phyloP scores from a whole-genome alignment of 2,888 invertebrate species.

The Autographa pulchrina region DNA sequence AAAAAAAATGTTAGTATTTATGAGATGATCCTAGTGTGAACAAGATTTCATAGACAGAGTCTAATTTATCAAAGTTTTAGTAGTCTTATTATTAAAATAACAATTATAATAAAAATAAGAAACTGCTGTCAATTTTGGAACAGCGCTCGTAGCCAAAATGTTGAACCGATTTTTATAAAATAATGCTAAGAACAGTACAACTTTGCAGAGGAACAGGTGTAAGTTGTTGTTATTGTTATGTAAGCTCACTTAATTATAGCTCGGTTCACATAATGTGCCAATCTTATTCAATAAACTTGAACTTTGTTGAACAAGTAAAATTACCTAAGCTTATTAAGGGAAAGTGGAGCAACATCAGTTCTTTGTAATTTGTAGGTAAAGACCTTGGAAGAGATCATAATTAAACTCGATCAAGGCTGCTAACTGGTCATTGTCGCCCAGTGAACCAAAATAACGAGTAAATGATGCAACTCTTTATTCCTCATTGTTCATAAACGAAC shows the following conservation, averaged over 20 bases:
- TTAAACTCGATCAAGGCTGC: conserved; percentile 35
- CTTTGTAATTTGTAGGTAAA: background rate
- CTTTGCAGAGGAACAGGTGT: background rate
- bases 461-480: conserved; percentile 26
- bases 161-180: too few species aligned
- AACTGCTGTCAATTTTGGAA: too few species aligned
- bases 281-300: background rate
- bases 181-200: too few species aligned
- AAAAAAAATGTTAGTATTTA: too few species aligned
- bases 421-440: conserved; percentile 41
- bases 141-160: too few species aligned
- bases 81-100: too few species aligned
- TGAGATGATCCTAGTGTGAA: too few species aligned
- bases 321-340: conserved; percentile 2
- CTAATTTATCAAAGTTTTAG: too few species aligned
- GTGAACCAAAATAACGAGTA: conserved; percentile 21
- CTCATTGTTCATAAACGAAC: conserved; percentile 6
- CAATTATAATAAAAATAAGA: too few species aligned
- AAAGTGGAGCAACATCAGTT: background rate
- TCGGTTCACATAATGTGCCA: background rate
- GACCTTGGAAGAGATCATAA: conserved; percentile 28
- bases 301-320: background rate
- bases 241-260: background rate
- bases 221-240: background rate
- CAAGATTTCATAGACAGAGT: too few species aligned